Evolutionary conservation across 2,888 invertebrate genomes (phyloP), one percentile per base, ranked within the genome.

Genomic region (Anticlea derivata): DNA sequence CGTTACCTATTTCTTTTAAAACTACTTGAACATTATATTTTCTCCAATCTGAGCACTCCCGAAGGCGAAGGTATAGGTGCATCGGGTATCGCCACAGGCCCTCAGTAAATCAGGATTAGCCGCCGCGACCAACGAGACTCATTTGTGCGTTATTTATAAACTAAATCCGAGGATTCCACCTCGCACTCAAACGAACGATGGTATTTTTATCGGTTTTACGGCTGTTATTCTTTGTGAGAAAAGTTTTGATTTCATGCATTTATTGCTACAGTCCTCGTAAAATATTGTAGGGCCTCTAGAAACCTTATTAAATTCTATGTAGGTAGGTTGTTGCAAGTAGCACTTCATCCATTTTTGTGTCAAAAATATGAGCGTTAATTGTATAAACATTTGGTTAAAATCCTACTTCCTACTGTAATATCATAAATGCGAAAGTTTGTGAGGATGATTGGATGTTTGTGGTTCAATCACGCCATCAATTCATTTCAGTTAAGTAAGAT

Each of bases 21-120:
- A n/a, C n/a, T n/a, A n/a, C n/a, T n/a, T n/a, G n/a, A n/a, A n/a
- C n/a, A n/a, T n/a, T n/a, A n/a, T 6, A 3, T n/a, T 20, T 10
- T 10, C 7, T 13, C 48, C 35, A 48, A 37, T 48, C 10, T 44
- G 37, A 39, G 4, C 54, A 35, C 37, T 33, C 38, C 60, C 56
- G 38, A 22, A 30, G 41, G 35, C 13, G 12, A 26, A 35, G 38
- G 39, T 39, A 33, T 52, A 45, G 50, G 38, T 47, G 35, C 31
- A 27, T 41, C 40, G 29, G 27, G 17, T 68, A 41, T 70, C 73
- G 61, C 75, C 63, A 68, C 80, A 68, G 78, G 82, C 70, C 62
- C 74, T 70, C 80, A 65, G 77, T 88, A 87, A 88, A 88, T 88
- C 88, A 88, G 86, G 86, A 83, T 88, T 88, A 88, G 74, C 68